A percentile compares a stretch with the other conserved stretches of the same genome.
phyloP scores from a whole-genome alignment of 2,797 vertebrate genomes.

The Dendrocincla fuliginosa region DNA sequence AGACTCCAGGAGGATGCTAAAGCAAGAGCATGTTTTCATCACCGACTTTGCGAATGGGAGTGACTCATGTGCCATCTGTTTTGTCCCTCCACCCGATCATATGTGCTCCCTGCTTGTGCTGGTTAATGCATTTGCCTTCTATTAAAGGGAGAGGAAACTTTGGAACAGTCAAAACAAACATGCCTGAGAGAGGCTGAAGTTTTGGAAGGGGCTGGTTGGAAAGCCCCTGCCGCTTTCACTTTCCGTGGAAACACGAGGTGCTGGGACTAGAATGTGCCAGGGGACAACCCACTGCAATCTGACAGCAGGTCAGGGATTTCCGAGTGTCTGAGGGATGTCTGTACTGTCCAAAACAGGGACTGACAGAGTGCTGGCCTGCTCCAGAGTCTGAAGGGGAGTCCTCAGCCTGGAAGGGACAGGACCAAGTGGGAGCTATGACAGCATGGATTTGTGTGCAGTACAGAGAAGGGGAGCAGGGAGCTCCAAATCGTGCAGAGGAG shows the following conservation, averaged over 20 bases:
- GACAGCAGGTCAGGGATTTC: not conserved
- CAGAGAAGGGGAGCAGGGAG: not conserved
- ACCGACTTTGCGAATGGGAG: constrained; percentile 40
- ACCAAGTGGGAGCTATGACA: fast-evolving
- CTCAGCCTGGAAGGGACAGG: not conserved
- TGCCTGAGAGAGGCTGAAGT: constrained; percentile 4
- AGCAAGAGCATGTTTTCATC: constrained; percentile 47
- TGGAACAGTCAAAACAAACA: constrained; percentile 59
- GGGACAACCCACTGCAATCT: not conserved
- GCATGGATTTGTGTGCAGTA: not conserved
- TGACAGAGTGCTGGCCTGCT: not conserved
- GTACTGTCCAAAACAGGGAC: not conserved
- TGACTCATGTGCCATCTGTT: constrained; percentile 65
- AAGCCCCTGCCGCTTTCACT: not conserved
- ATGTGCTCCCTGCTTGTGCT: constrained; percentile 42
- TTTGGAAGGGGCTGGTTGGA: not conserved
- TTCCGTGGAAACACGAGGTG: fast-evolving
- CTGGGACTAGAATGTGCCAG: not conserved
- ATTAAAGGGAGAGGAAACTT: constrained; percentile 64
- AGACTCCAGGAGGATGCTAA: constrained; percentile 51
- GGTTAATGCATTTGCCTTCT: constrained; percentile 51
- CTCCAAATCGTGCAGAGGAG: not conserved
- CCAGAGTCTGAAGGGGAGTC: not conserved
- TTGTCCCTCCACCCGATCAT: constrained; percentile 45
- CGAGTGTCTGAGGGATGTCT: not conserved